A percentile compares a stretch with the other conserved stretches of the same genome.
Conservation (phyloP, 1,140 invertebrate genomes). For the Limonius californicus region DNA sequence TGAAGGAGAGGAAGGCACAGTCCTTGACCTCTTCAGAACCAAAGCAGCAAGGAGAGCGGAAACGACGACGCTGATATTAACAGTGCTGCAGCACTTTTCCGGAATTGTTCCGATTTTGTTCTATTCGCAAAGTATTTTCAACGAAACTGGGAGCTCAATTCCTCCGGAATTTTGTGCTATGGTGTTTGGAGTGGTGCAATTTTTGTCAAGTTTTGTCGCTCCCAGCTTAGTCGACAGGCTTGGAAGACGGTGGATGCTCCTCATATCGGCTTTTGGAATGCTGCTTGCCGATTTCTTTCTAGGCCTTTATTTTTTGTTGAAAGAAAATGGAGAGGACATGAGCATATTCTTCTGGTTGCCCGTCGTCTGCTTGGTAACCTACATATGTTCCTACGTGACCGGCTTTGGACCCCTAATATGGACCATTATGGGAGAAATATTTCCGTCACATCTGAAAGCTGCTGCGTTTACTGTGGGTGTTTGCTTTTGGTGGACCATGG, state of each 20-base stretch:
- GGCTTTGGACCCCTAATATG: slow-evolving; percentile 78
- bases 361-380: slow-evolving; percentile 24
- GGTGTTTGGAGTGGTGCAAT: slow-evolving; percentile 69
- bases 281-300: slow-evolving; percentile 33
- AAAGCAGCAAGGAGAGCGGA: slow-evolving; percentile 58
- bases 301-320: slow-evolving; percentile 30
- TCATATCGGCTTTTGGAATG: slow-evolving; percentile 65
- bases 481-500: slow-evolving; percentile 68
- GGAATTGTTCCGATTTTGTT: slow-evolving; percentile 82
- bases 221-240: slow-evolving; percentile 69
- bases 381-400: slow-evolving; percentile 26
- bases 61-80: slow-evolving; percentile 62
- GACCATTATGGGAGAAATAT: slow-evolving; percentile 77
- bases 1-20: slow-evolving; percentile 39
- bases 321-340: slow-evolving; percentile 16
- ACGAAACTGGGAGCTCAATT: slow-evolving; percentile 54
- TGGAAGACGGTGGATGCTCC: slow-evolving; percentile 66
- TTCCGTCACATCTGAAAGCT: slow-evolving; percentile 69
- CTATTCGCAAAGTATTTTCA: slow-evolving; percentile 70
- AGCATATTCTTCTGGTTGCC: slow-evolving; percentile 29
- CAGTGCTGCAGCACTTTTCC: slow-evolving; percentile 69
- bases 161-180: slow-evolving; percentile 64
- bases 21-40: slow-evolving; percentile 54
- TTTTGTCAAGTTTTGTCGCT: slow-evolving; percentile 61
- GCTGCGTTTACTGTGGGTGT: slow-evolving; percentile 68